Conservation (phyloP, 2,113 vertebrate species). For the Gymnogyps californianus region DNA sequence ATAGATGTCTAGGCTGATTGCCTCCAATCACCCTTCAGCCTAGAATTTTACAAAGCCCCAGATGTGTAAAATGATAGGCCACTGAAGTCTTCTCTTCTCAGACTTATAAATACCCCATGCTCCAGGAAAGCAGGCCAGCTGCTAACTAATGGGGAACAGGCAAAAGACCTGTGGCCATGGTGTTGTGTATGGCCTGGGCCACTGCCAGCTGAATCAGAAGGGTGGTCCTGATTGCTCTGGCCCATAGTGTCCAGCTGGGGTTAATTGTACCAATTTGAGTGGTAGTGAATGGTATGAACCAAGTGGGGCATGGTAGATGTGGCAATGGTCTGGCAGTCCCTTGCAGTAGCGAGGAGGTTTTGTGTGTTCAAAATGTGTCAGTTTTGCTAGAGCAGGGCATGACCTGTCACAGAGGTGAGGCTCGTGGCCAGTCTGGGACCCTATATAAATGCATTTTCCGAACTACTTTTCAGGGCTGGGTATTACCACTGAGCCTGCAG, state of each 20-base stretch:
- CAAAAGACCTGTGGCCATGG: neutral
- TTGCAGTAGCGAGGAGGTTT: neutral
- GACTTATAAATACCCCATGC: neutral
- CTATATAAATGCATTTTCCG: neutral
- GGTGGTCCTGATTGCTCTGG: neutral
- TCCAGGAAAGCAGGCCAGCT: neutral
- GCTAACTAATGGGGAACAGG: neutral
- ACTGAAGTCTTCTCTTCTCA: neutral
- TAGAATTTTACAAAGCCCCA: neutral
- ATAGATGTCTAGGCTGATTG: neutral
- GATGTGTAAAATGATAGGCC: neutral
- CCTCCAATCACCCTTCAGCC: neutral
- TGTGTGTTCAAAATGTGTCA: neutral
- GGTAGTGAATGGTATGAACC: neutral
- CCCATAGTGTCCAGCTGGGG: too few relatives aligned
- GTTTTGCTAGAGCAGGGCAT: neutral
- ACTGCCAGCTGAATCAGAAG: neutral
- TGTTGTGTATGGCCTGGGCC: neutral
- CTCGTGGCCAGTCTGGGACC: accelerated
- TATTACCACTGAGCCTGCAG: neutral
- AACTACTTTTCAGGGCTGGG: neutral
- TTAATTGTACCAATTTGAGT: neutral
- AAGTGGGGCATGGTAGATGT: neutral
- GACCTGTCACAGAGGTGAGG: neutral
- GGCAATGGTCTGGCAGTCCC: neutral